Evolutionary conservation across 2,113 vertebrate species (phyloP).

Genomic region (Serinus canaria): DNA sequence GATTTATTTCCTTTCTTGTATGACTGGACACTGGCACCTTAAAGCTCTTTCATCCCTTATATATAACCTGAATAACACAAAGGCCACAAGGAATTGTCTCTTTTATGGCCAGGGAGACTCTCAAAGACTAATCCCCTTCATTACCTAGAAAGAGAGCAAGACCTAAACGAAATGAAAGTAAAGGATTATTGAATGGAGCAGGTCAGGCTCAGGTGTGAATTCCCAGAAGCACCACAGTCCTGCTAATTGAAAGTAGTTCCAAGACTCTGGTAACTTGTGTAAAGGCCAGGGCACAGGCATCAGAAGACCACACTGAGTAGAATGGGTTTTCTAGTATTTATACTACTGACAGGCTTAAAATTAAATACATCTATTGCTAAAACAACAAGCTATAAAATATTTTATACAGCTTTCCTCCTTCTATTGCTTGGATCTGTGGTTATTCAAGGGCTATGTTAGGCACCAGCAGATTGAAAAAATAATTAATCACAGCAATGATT

Average conservation of each 20-base stretch:
- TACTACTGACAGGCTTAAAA: not conserved
- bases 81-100: not conserved
- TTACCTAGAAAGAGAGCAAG: not conserved
- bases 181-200: not conserved
- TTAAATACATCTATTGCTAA: not conserved
- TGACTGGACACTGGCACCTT: not conserved
- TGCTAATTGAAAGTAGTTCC: not conserved
- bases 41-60: not conserved
- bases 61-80: not conserved
- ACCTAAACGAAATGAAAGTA: not conserved
- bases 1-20: not conserved
- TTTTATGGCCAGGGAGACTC: not conserved
- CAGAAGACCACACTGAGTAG: not conserved
- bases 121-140: not conserved
- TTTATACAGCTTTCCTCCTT: not conserved
- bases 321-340: not conserved
- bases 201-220: not conserved
- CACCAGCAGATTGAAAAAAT: not conserved
- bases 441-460: not conserved
- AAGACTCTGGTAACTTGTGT: not conserved
- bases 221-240: not conserved
- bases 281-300: not conserved
- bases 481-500: not conserved
- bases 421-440: not conserved
- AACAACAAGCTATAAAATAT: not conserved